Evolutionary conservation across 35 echinoderm and acorn worm genomes (phyloP).

Genomic region (Diadema setosum): DNA sequence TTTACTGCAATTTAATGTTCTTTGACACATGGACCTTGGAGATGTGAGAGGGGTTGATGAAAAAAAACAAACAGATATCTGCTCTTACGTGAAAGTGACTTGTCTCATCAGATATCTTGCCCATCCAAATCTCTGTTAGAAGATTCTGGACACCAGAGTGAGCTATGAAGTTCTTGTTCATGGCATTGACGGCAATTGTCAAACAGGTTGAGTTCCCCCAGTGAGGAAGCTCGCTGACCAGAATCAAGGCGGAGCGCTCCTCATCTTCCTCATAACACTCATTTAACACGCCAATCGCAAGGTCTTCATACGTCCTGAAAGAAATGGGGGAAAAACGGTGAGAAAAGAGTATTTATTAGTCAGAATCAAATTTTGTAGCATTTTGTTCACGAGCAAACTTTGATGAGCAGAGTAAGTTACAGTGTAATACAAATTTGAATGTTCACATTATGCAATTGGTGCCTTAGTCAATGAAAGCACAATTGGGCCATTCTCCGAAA

Average conservation of each 20-base stretch:
- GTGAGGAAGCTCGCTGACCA: slow-evolving; percentile 65
- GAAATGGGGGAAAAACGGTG: neutral
- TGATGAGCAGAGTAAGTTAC: neutral
- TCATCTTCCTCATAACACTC: slow-evolving; percentile 88
- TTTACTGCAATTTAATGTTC: no score
- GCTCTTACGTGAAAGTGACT: neutral
- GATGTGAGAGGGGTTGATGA: neutral
- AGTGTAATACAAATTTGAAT: neutral
- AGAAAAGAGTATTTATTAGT: neutral
- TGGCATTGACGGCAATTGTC: slow-evolving; percentile 54
- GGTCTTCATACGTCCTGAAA: slow-evolving; percentile 74
- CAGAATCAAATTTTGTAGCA: neutral
- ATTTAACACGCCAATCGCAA: slow-evolving; percentile 76
- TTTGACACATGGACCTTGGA: neutral
- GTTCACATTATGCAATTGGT: no score
- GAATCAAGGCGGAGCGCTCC: slow-evolving; percentile 62
- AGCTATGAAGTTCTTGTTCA: slow-evolving; percentile 83
- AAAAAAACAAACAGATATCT: neutral
- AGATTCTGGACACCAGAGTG: slow-evolving; percentile 87
- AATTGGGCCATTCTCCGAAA: no score
- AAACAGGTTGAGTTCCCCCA: slow-evolving; percentile 87
- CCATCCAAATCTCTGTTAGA: slow-evolving; percentile 89
- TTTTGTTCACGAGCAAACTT: neutral
- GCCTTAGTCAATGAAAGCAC: no score
- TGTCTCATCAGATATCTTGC: slow-evolving; percentile 81